phyloP scores from a whole-genome alignment of 30 jellyfish, hydroid and myxozoan genomes.

The Aurelia aurita complex sp. Pacific region DNA sequence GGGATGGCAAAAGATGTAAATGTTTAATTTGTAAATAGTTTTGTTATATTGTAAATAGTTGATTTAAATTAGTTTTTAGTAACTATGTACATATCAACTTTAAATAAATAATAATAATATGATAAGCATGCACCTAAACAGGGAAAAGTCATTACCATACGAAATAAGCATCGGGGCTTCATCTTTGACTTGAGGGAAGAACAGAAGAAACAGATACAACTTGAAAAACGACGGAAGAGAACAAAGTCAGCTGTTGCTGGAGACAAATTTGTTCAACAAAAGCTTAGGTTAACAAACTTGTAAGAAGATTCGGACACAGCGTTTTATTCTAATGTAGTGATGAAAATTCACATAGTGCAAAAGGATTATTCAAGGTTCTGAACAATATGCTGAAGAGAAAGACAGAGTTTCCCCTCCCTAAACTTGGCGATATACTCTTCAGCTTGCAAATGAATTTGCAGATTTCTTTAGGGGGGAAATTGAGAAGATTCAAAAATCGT shows the following conservation, averaged over 20 bases:
- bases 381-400: neutral
- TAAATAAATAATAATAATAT: too few relatives aligned
- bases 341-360: neutral
- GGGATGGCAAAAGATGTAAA: too few relatives aligned
- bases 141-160: slow-evolving; percentile 22
- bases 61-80: too few relatives aligned
- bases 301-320: slow-evolving; percentile 22
- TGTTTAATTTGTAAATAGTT: too few relatives aligned
- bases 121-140: slow-evolving; percentile 56
- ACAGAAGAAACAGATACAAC: slow-evolving; percentile 51
- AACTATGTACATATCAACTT: too few relatives aligned
- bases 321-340: slow-evolving; percentile 1
- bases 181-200: slow-evolving; percentile 25
- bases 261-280: slow-evolving; percentile 34
- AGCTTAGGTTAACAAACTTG: slow-evolving; percentile 12
- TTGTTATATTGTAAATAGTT: too few relatives aligned
- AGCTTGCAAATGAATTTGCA: slow-evolving; percentile 37
- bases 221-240: slow-evolving; percentile 43
- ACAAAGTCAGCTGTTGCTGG: slow-evolving; percentile 30
- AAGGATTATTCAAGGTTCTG: slow-evolving; percentile 1
- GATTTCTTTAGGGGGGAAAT: slow-evolving; percentile 32
- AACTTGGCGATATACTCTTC: slow-evolving; percentile 10
- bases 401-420: slow-evolving; percentile 37
- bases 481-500: slow-evolving; percentile 6
- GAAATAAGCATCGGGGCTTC: slow-evolving; percentile 32